Percentiles rank a stretch among this genome's conserved stretches.
phyloP scores from a whole-genome alignment of 2,113 vertebrate species.

The Crotalus viridis region DNA sequence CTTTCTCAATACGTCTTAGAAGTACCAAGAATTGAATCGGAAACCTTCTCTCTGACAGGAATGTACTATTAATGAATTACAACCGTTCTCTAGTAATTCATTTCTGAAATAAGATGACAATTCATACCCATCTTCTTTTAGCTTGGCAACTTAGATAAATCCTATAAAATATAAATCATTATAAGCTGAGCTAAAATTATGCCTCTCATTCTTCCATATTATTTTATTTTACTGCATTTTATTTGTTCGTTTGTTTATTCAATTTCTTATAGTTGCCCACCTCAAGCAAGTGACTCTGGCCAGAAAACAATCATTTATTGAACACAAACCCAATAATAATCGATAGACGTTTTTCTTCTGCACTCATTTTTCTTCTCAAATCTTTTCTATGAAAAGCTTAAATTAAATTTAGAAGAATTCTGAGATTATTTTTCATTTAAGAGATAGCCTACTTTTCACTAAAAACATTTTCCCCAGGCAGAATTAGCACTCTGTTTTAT shows the following conservation, averaged over 20 bases:
- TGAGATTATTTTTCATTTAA: constrained; percentile 58
- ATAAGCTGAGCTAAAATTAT: not conserved
- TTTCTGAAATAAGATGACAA: not conserved
- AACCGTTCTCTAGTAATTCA: not conserved
- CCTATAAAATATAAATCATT: not conserved
- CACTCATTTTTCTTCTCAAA: not conserved
- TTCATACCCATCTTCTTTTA: not conserved
- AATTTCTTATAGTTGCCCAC: not conserved
- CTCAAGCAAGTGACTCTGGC: not conserved
- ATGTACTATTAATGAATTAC: not conserved
- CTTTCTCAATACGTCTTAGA: not conserved
- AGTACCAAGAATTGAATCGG: not conserved
- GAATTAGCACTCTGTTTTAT: constrained; percentile 71
- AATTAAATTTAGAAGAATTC: constrained; percentile 46
- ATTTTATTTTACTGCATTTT: not conserved
- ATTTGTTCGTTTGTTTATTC: not conserved
- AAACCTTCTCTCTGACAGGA: not conserved
- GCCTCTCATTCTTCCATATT: not conserved
- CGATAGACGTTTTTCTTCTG: not conserved
- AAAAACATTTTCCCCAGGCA: constrained; percentile 56
- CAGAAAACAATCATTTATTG: not conserved
- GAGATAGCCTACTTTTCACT: constrained; percentile 51
- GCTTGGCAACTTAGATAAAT: not conserved
- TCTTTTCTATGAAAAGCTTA: constrained; percentile 36
- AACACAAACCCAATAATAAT: constrained; percentile 5